Evolutionary conservation across 2,113 vertebrate genomes (phyloP).

Genomic region (Vulpes ferrilata): DNA sequence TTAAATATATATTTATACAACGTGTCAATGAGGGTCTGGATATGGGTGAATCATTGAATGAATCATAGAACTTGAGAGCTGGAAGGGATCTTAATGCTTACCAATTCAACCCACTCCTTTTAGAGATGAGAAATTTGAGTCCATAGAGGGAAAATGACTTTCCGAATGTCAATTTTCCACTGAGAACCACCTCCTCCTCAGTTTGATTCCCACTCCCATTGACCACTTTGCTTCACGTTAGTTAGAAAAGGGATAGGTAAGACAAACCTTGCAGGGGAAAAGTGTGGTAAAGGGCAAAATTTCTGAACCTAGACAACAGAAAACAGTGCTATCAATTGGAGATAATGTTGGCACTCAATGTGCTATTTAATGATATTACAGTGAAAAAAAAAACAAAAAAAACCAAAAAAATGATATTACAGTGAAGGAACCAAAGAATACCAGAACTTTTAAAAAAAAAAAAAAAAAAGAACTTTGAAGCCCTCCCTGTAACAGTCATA

Average conservation of each 20-base stretch:
- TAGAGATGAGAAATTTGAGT: conserved; percentile 41
- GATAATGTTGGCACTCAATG: not conserved
- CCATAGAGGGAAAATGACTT: conserved; percentile 8
- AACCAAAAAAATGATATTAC: not conserved
- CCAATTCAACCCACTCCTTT: conserved; percentile 51
- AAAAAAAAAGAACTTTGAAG: not conserved
- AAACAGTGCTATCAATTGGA: conserved; percentile 3
- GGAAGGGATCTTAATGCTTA: conserved; percentile 37
- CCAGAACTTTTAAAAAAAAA: conserved; percentile 1
- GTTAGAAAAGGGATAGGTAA: not conserved
- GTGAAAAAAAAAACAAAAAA: too few relatives aligned
- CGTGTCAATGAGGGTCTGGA: conserved; percentile 23
- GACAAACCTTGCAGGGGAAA: not conserved
- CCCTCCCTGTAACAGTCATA: not conserved
- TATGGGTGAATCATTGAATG: conserved; percentile 65
- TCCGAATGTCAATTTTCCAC: not conserved
- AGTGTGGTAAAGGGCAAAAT: not conserved
- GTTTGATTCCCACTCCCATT: not conserved
- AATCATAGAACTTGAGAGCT: conserved; percentile 55
- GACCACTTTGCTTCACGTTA: conserved; percentile 11
- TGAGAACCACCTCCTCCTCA: conserved; percentile 18
- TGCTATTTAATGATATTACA: not conserved
- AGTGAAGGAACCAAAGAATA: not conserved
- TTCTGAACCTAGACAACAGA: not conserved
- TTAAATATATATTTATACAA: not conserved